Percentiles rank a stretch among this genome's conserved stretches.
phyloP scores from a whole-genome alignment of 2,888 invertebrate genomes.

The Druceiella hillmani region DNA sequence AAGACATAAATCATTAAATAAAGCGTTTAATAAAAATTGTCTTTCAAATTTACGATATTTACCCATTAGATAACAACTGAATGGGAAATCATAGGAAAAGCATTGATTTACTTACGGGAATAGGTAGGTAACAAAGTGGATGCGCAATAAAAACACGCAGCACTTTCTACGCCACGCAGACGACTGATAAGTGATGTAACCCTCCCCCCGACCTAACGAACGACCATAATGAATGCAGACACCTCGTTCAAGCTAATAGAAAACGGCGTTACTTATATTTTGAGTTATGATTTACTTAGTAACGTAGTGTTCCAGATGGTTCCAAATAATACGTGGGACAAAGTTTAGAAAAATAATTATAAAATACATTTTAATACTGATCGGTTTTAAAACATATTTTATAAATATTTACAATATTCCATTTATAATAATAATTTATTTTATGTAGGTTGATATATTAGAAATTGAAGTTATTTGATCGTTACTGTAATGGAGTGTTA shows the following conservation, averaged over 20 bases:
- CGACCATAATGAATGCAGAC: slow-evolving; percentile 7
- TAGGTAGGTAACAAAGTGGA: slow-evolving; percentile 6
- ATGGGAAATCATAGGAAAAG: no score
- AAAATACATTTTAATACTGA: slow-evolving; percentile 6
- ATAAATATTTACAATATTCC: slow-evolving; percentile 4
- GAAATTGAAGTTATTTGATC: slow-evolving; percentile 5
- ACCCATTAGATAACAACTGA: no score
- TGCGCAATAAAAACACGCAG: slow-evolving; percentile 3
- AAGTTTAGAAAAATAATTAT: slow-evolving; percentile 5
- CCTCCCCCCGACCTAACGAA: slow-evolving; percentile 4
- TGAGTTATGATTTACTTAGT: slow-evolving; percentile 6
- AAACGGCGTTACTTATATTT: slow-evolving; percentile 3
- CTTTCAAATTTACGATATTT: no score
- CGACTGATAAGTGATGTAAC: slow-evolving; percentile 2
- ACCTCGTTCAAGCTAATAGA: slow-evolving; percentile 3
- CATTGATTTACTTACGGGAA: slow-evolving; percentile 6
- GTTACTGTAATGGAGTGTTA: slow-evolving; percentile 1
- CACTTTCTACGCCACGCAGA: slow-evolving; percentile 2
- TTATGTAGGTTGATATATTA: slow-evolving; percentile 5
- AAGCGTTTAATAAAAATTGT: no score
- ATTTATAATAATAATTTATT: background rate
- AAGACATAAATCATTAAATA: no score
- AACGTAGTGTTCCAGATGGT: slow-evolving; percentile 5
- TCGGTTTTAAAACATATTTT: slow-evolving; percentile 6
- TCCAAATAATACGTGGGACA: slow-evolving; percentile 3